Evolutionary conservation across 2,113 vertebrate genomes (phyloP), one percentile per base, ranked within the genome.

Genomic region (Hyaena hyaena): DNA sequence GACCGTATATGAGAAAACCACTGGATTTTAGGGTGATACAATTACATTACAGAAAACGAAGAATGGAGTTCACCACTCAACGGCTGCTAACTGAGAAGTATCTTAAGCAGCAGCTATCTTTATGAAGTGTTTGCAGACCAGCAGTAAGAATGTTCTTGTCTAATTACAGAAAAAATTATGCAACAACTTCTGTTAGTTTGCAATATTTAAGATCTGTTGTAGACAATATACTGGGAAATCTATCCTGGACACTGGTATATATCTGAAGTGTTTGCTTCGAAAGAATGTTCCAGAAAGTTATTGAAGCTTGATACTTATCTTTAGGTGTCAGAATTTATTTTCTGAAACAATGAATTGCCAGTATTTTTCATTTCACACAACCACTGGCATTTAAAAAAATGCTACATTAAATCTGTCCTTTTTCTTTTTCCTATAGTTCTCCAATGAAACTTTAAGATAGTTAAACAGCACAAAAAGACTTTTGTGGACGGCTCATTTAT

Each of bases 151-250:
- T 96, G 58, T 84, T 96, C 86, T 93, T 79, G 87, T 74, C 83
- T 93, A 96, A 95, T 97, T 96, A 96, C 43, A 96, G 97, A 97
- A 96, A 93, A 98, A 95, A 93, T 8, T 97, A 97, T 97, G 91
- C 91, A 97, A 68, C 81, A 86, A 87, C 95, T 93, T 97, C 95
- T 95, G 94, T 94, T 96, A 92, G 94, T 84, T 92, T 97, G 93
- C 74, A 81, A 96, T 97, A 97, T 80, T 97, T 97, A 96, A 96
- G 95, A 96, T 97, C 85, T 97, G 31, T 71, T 96, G 86, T 88
- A 96, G 90, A 97, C 91, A 97, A 96, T 95, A 97, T 84, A 66
- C 79, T 95, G 65, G 69, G 86, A 95, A 96, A 89, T 95, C 82
- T 96, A 89, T 91, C 82, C 48, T 97, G 98, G 95, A 95, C 82